A percentile compares a stretch with the other conserved stretches of the same genome.
These are phyloP conservation scores for Anoplophora glabripennis DNA, from an alignment of 1,140 invertebrate species.

Conservation along the genomic window DNA sequence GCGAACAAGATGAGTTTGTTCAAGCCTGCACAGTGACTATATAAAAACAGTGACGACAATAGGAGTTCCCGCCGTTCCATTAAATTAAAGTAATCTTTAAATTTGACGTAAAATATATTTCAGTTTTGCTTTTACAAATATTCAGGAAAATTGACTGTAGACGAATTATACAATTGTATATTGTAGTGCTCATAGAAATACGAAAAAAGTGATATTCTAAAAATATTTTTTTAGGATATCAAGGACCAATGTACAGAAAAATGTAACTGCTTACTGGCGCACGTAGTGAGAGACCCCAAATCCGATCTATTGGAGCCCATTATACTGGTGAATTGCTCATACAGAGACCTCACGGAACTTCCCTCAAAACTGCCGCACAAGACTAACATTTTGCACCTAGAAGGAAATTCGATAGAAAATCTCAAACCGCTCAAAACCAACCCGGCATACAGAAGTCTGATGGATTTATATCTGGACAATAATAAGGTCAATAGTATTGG, in stretches of 20 bases:
- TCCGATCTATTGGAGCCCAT: conserved; percentile 48
- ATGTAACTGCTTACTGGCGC: conserved; percentile 48
- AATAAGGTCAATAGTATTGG: conserved; percentile 69
- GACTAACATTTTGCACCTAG: conserved; percentile 56
- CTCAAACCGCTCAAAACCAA: conserved; percentile 60
- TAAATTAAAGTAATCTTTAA: too few species aligned
- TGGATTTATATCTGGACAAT: conserved; percentile 73
- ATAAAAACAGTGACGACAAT: too few species aligned
- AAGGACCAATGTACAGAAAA: conserved; percentile 39
- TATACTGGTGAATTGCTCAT: conserved; percentile 58
- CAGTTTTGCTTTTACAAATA: too few species aligned
- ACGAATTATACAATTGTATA: too few species aligned
- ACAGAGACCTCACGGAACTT: conserved; percentile 52
- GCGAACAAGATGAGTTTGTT: too few species aligned
- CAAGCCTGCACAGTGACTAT: too few species aligned
- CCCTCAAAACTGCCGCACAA: conserved; percentile 56
- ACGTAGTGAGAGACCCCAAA: conserved; percentile 48
- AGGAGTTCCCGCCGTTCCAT: too few species aligned
- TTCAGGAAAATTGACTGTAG: too few species aligned
- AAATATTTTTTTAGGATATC: conserved; percentile 31
- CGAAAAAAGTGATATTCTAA: too few species aligned
- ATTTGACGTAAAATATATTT: too few species aligned
- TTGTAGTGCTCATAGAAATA: too few species aligned
- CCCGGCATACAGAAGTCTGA: conserved; percentile 59
- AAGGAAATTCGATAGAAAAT: conserved; percentile 51